phyloP scores from a whole-genome alignment of 2,113 vertebrate species.

The Pseudopodoces humilis region DNA sequence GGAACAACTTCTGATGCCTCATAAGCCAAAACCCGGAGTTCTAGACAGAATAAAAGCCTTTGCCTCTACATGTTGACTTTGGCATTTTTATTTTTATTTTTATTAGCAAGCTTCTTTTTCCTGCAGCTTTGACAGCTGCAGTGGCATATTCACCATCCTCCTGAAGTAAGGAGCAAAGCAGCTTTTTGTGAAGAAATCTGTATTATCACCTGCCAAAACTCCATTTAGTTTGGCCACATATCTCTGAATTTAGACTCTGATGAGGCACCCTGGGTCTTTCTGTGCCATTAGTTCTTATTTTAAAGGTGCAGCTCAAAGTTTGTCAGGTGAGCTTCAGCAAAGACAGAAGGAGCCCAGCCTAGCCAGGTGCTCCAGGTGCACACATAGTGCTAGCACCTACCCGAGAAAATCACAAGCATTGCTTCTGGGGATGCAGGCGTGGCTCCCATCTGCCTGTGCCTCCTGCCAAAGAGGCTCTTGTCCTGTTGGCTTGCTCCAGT shows the following conservation, averaged over 20 bases:
- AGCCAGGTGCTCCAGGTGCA: not conserved
- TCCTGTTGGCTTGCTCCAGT: not conserved
- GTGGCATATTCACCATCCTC: not conserved
- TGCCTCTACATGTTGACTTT: not conserved
- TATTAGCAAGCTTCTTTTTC: not conserved
- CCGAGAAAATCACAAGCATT: accelerated
- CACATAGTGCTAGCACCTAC: not conserved
- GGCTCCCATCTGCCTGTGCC: accelerated
- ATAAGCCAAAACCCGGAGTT: not conserved
- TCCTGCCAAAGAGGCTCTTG: not conserved
- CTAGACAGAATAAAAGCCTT: conserved; percentile 36
- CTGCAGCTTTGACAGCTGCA: not conserved
- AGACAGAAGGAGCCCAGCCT: not conserved
- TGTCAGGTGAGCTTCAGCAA: not conserved
- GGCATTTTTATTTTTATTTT: not conserved
- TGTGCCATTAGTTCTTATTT: not conserved
- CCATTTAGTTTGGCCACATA: not conserved
- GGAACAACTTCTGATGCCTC: not conserved
- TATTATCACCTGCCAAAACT: not conserved
- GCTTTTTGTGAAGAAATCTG: not conserved
- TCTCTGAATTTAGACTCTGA: not conserved
- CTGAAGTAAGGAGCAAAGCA: not conserved
- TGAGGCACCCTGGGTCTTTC: not conserved
- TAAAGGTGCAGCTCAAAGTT: not conserved
- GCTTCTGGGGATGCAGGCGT: not conserved